Percentiles rank a stretch among this genome's conserved stretches.
Evolutionary conservation across 1,140 invertebrate species (phyloP).

Genomic region (Amyelois transitella): DNA sequence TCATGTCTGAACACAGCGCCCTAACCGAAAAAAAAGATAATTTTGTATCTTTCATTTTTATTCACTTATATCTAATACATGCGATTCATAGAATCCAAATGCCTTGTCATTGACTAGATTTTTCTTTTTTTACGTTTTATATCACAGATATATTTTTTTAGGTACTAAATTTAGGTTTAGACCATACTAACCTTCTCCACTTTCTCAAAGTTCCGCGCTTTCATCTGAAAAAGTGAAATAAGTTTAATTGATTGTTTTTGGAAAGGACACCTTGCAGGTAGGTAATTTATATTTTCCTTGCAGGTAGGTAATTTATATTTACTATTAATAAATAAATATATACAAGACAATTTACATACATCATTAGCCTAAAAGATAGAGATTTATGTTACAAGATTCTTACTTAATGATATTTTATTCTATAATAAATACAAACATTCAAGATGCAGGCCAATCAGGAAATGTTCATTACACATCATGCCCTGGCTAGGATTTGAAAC

Average conservation of each 20-base stretch:
- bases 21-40: slow-evolving; percentile 68
- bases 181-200: slow-evolving; percentile 94
- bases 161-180: slow-evolving; percentile 30
- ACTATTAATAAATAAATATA: too few species aligned
- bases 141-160: slow-evolving; percentile 10
- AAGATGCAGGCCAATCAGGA: too few species aligned
- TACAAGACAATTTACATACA: too few species aligned
- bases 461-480: too few species aligned
- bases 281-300: too few species aligned
- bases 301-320: too few species aligned
- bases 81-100: slow-evolving; percentile 4
- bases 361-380: too few species aligned
- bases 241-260: not conserved
- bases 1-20: slow-evolving; percentile 76
- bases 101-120: not conserved
- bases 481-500: too few species aligned
- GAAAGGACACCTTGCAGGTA: too few species aligned
- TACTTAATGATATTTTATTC: too few species aligned
- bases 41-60: slow-evolving; percentile 37
- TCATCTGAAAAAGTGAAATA: slow-evolving; percentile 83
- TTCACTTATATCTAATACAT: slow-evolving; percentile 34
- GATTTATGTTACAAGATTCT: too few species aligned
- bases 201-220: slow-evolving; percentile 95
- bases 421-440: too few species aligned
- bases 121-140: not conserved